Base-by-base conservation (phyloP, 2,797 vertebrate species). In the Takifugu ocellatus region DNA sequence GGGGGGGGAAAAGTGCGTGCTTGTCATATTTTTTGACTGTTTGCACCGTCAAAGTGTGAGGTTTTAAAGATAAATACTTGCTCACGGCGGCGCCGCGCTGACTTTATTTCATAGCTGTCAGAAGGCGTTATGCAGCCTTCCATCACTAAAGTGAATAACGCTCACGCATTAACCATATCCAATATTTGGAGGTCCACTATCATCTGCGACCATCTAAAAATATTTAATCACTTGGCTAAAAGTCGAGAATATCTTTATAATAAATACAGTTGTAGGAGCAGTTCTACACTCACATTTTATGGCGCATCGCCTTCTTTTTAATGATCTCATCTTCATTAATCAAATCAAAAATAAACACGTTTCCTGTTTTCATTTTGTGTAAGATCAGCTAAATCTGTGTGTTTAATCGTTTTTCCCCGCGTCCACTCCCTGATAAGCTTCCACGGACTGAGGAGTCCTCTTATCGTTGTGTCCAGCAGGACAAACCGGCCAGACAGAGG, bases 21-120 rank as follows among this genome's bases (percentile, higher is more conserved):
- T 80, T 88, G 87, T 89, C 87, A 84, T 87, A 68, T 63, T 64
- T 86, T 88, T 66, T 75, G 70, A 86, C 88, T 84, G 78, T 87
- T 84, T 79, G 75, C 84, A 73, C 79, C 81, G 84, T 88, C 81
- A 83, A 75, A 89, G 81, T 84, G 61, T 75, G 69, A 77, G 70
- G 76, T 75, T 82, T 89, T 78, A 83, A 67, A 88, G 86, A 90
- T 90, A 88, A 89, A 89, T 86, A 73, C 81, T 87, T 82, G 85
- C 87, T 88, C 65, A 59, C 76, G 84, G 88, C 82, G 68, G 68
- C 60, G 54, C 59, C 57, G 72, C 74, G 51, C 81, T 88, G 71
- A 75, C 70, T 87, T 86, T 90, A 83, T 89, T 89, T 86, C 82
- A 88, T 87, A 90, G 86, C 82, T 90, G 86, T 88, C 88, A 87